These are phyloP conservation scores for Hiodon alosoides DNA, from an alignment of 2,113 vertebrate species.

Conservation along the genomic window DNA sequence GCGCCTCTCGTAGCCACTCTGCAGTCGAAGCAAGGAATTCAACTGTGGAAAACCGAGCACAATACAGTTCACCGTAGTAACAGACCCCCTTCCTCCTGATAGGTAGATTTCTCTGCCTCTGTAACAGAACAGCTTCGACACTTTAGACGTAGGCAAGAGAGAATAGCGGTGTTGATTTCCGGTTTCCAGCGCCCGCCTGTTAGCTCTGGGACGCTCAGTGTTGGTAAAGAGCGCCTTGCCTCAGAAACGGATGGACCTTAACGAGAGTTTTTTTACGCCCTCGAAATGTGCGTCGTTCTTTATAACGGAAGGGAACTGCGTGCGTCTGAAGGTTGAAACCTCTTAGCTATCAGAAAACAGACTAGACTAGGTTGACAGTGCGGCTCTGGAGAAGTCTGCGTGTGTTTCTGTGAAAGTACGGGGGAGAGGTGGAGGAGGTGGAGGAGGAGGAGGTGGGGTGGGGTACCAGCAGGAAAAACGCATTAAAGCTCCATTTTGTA, in stretches of 20 bases:
- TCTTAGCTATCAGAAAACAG: no score
- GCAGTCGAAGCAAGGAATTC: constrained; percentile 49
- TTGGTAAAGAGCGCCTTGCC: no score
- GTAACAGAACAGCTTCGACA: no score
- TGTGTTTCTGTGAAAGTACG: constrained; percentile 20
- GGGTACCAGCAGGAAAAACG: constrained; percentile 32
- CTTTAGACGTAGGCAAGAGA: no score
- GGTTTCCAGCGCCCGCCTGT: no score
- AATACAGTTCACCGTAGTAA: not conserved
- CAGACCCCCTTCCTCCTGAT: constrained; percentile 33
- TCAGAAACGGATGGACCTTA: no score
- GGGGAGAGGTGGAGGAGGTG: constrained; percentile 13
- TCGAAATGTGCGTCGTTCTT: no score
- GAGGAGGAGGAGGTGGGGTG: constrained; percentile 2
- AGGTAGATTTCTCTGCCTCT: not conserved
- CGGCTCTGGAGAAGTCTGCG: not conserved
- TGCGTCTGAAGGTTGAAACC: not conserved
- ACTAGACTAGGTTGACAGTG: no score
- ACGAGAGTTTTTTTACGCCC: not conserved
- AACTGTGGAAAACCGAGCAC: constrained; percentile 35
- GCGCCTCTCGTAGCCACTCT: constrained; percentile 56
- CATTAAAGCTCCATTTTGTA: constrained; percentile 57
- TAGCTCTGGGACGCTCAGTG: no score
- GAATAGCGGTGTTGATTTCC: no score
- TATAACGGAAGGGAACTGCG: not conserved